phyloP scores from a whole-genome alignment of 2,888 invertebrate genomes.

The Hydropsyche betteni region DNA sequence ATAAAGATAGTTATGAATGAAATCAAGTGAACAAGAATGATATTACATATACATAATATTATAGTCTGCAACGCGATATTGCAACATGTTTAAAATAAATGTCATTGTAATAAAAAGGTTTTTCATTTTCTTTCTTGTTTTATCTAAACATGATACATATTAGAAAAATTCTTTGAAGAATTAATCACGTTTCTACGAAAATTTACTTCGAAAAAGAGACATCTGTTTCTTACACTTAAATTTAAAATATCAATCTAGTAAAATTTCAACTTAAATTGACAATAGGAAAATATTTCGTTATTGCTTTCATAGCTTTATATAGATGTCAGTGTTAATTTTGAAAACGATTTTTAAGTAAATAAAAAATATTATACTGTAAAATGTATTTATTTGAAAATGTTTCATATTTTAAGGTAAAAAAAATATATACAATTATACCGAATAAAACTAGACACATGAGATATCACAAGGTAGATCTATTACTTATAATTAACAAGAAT shows the following conservation, averaged over 20 bases:
- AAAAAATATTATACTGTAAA: no score
- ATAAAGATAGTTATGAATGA: constrained; percentile 19
- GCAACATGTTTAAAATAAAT: constrained; percentile 45
- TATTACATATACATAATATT: constrained; percentile 18
- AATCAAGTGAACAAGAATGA: constrained; percentile 24
- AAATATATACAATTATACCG: no score
- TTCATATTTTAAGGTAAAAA: no score
- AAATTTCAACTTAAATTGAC: background rate
- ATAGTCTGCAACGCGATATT: constrained; percentile 32
- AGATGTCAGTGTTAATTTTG: no score
- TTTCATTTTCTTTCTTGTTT: constrained; percentile 32
- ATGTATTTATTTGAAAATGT: no score
- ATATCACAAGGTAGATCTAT: no score
- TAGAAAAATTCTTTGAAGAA: background rate
- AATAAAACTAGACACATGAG: no score
- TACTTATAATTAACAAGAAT: no score
- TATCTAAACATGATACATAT: background rate
- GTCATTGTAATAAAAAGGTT: constrained; percentile 47
- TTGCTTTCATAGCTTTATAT: no score
- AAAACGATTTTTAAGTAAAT: no score
- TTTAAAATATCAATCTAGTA: background rate
- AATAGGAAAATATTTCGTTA: no score
- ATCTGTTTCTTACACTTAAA: background rate
- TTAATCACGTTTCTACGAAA: background rate
- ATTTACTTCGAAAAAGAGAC: background rate